Evolutionary conservation across 1,140 invertebrate species (phyloP).

Genomic region (Agrypnia vestita): DNA sequence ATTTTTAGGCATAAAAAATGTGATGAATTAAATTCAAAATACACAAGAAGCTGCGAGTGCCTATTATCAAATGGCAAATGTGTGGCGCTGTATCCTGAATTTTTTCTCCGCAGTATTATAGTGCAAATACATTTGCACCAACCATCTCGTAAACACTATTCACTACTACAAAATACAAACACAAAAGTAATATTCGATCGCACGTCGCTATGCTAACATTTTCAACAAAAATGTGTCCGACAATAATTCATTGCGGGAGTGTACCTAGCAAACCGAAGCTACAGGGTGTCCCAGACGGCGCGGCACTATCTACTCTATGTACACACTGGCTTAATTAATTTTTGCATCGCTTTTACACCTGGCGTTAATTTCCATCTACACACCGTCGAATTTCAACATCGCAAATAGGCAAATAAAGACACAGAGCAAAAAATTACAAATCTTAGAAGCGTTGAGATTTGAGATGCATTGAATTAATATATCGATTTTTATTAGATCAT

Average conservation of each 20-base stretch:
- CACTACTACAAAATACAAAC: no score
- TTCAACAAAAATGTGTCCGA: slow-evolving; percentile 34
- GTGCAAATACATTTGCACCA: no score
- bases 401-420: neutral
- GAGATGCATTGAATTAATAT: no score
- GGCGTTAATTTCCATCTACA: slow-evolving; percentile 35
- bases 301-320: slow-evolving; percentile 46
- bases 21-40: no score
- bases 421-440: neutral
- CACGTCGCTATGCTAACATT: slow-evolving; percentile 22
- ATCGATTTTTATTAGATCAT: no score
- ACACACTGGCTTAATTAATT: slow-evolving; percentile 58
- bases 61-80: no score
- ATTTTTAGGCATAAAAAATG: no score
- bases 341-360: slow-evolving; percentile 52
- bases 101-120: no score
- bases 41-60: no score
- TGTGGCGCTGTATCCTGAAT: no score
- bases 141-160: no score
- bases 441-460: neutral
- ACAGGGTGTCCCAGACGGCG: slow-evolving; percentile 46
- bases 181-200: neutral
- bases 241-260: slow-evolving; percentile 42
- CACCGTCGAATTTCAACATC: neutral
- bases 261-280: slow-evolving; percentile 42